Evolutionary conservation across 1,140 invertebrate species (phyloP), one percentile per base, ranked within the genome.

Genomic region (Aphidius ervi): DNA sequence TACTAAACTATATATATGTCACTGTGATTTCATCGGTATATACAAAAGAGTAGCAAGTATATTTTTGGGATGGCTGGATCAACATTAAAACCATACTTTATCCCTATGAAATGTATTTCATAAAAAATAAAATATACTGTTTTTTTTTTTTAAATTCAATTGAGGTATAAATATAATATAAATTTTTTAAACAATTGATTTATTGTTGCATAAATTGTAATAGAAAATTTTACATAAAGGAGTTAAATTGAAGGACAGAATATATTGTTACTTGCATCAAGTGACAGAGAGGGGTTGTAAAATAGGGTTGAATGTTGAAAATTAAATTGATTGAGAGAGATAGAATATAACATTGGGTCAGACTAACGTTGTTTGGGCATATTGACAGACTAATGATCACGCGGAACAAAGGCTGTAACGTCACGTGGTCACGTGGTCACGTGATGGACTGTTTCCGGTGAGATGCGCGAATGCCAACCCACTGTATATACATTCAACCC

Each of bases 351-450:
- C 20, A 55, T 1, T 37, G 58, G 49, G 59, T 46, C 40, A 55
- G 60, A 45, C 59, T 66, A 74, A 73, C 76, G 73, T 76, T 70
- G 75, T 76, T 78, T 76, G 68, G 72, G 75, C 74, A 79, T 78
- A 79, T 78, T 78, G 77, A 77, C 76, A 79, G 77, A 78, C 75
- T 79, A 78, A 78, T 78, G 77, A 78, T 77, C 73, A 69, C 67
- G 63, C 60, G 67, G 72, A 78, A 78, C 77, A 78, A 79, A 79
- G 73, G 74, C 74, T 69, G 66, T 69, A 74, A 70, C 73, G 75
- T 77, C 74, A 73, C 72, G 75, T 73, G 72, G 73, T 74, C 72
- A 77, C 74, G 76, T 77, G 75, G 72, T 76, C 68, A 69, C 66
- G 75, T 78, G 77, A 79, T 78, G 76, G 74, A 77, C 74, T 69